Percentiles rank a stretch among this genome's conserved stretches.
Conservation (phyloP, 2,113 vertebrate species). For the Chaetura pelagica region DNA sequence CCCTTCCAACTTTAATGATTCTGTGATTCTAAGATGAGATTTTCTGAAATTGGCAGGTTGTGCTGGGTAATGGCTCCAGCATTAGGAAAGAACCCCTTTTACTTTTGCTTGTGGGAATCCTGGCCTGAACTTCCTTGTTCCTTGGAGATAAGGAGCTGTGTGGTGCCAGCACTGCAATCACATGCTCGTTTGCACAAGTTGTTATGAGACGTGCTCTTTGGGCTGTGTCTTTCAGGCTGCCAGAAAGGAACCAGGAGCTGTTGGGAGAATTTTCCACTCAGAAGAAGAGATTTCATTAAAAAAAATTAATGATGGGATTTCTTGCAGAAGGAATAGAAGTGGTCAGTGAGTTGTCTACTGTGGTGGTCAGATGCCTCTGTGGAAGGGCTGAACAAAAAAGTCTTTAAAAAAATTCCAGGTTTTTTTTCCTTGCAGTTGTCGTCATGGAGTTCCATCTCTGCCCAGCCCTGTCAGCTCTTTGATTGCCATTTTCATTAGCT, state of each 20-base stretch:
- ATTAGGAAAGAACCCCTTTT: neutral
- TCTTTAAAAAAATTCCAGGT: neutral
- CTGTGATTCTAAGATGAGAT: neutral
- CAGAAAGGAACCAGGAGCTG: neutral
- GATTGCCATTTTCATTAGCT: neutral
- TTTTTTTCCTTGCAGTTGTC: neutral
- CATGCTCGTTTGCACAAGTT: fast-evolving
- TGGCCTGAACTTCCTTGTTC: neutral
- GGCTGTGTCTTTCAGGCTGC: fast-evolving
- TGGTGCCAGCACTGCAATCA: neutral
- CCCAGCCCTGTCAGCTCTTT: neutral
- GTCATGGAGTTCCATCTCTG: neutral
- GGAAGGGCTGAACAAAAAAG: neutral
- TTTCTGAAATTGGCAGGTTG: neutral
- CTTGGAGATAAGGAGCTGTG: fast-evolving
- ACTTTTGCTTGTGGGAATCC: neutral
- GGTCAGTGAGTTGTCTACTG: neutral
- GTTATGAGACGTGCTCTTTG: neutral
- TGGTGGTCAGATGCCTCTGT: neutral
- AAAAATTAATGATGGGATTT: neutral
- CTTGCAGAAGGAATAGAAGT: neutral
- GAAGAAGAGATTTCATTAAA: neutral
- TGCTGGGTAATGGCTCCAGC: fast-evolving
- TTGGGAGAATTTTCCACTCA: neutral
- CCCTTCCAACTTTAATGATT: no score